Evolutionary conservation across 2,113 vertebrate species (phyloP), one percentile per base, ranked within the genome.

Genomic region (Peromyscus maniculatus): DNA sequence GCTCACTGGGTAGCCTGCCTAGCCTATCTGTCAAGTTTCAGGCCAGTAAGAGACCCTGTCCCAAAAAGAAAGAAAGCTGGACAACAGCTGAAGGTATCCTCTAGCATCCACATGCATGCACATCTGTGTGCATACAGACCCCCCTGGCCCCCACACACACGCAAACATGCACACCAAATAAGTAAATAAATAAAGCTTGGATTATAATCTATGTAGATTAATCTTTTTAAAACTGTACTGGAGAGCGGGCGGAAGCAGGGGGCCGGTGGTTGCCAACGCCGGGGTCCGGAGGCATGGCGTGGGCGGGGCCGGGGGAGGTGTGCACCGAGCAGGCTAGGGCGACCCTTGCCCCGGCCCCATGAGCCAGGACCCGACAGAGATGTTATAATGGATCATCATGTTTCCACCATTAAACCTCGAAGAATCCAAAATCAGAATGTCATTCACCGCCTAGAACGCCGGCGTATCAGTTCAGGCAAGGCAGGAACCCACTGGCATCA

Each of bases 401-500:
- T 98, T 11, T 99, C 99, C 7, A 99, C 99, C 0, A 98, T 99
- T 96, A 99, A 98, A 95, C 99, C 99, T 0, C 99, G 99, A 79
- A 99, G 99, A 90, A 99, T 99, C 98, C 99, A 99, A 98, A 99
- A 99, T 98, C 99, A 99, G 98, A 99, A 99, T 0, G 99, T 99
- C 90, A 99, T 99, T 91, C 98, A 99, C 97, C 99, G 99, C 19
- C 98, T 99, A 74, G 99, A 99, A 97, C 99, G 98, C 39, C 99
- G 99, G 3, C 98, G 99, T 24, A 99, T 99, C 98, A 99, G 99
- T 95, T 99, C 99, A 0, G 99, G 99, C 62, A 99, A 98, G 55
- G 98, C 99, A 0, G 99, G 99, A n/a, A 99, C 99, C 19, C 99
- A 99, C 97, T 99, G 99, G 99, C 99, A 99, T 98, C 98, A 99